Conservation (phyloP, 2,113 vertebrate species). For the Paramormyrops kingsleyae region DNA sequence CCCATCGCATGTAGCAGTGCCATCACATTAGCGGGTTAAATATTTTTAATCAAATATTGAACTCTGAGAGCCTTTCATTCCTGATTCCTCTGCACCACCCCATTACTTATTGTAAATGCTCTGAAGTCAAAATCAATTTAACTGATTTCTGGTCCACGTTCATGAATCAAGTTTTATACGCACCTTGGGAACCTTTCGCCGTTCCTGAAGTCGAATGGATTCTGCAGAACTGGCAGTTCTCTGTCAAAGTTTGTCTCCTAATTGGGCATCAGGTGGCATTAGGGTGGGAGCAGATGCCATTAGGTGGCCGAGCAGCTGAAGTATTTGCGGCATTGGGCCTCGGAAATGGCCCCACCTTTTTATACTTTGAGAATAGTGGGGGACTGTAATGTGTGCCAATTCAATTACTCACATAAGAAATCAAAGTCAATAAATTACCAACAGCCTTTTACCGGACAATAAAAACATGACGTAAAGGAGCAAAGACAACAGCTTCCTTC, state of each 20-base stretch:
- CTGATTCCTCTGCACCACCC: neutral
- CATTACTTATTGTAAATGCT: neutral
- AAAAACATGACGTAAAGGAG: neutral
- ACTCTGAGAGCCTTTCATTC: neutral
- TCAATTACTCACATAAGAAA: slow-evolving; percentile 2
- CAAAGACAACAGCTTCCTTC: neutral
- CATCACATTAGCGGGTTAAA: neutral
- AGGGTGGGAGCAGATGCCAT: neutral
- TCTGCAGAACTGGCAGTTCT: neutral
- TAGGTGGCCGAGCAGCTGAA: neutral
- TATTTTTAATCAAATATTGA: slow-evolving; percentile 10
- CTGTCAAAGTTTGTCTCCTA: neutral
- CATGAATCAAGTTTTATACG: neutral
- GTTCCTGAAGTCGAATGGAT: neutral
- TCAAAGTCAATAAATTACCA: neutral
- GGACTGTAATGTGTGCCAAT: neutral
- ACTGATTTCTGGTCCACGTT: neutral
- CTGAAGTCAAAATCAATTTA: neutral
- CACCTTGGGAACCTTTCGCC: neutral
- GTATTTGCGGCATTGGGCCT: neutral
- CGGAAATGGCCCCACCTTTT: neutral
- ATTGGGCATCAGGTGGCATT: neutral
- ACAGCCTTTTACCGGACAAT: neutral
- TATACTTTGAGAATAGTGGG: neutral
- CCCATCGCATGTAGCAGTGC: neutral